phyloP scores from a whole-genome alignment of 2,888 invertebrate species.

The Heliconius ismenius region DNA sequence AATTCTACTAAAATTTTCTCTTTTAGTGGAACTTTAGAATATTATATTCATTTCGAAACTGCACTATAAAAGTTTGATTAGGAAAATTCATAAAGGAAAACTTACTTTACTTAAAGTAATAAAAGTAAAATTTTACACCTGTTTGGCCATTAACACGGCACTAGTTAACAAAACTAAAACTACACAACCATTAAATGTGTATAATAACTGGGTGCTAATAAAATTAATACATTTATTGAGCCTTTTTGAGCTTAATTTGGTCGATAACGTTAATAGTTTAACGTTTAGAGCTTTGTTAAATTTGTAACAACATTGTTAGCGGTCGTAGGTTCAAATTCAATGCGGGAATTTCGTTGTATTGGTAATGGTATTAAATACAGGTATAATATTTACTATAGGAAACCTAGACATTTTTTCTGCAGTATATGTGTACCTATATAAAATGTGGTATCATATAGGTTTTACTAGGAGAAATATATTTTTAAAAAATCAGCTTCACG shows the following conservation, averaged over 20 bases:
- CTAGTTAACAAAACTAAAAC: conserved; percentile 40
- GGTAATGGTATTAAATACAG: neutral
- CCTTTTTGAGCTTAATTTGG: conserved; percentile 29
- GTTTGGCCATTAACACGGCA: conserved; percentile 35
- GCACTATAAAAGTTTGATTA: conserved; percentile 38
- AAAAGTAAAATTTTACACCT: conserved; percentile 43
- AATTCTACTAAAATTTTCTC: conserved; percentile 4
- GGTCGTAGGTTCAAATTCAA: neutral
- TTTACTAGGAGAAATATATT: too few relatives aligned
- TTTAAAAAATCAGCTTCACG: too few relatives aligned
- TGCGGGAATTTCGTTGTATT: neutral
- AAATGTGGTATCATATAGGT: neutral
- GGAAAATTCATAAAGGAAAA: conserved; percentile 40
- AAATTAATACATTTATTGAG: conserved; percentile 38
- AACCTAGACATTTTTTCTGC: neutral
- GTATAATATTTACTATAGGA: neutral
- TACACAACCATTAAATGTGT: conserved; percentile 28
- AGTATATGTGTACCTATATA: neutral
- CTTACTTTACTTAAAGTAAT: conserved; percentile 31
- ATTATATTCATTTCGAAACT: conserved; percentile 37
- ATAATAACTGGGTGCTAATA: conserved; percentile 38
- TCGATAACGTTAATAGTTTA: conserved; percentile 32
- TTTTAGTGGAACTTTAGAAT: conserved; percentile 27
- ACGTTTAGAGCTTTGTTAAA: conserved; percentile 19
- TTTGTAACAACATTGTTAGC: conserved; percentile 3